These are phyloP conservation scores for Phrynocephalus forsythii DNA, from an alignment of 2,797 vertebrate genomes.

Conservation along the genomic window DNA sequence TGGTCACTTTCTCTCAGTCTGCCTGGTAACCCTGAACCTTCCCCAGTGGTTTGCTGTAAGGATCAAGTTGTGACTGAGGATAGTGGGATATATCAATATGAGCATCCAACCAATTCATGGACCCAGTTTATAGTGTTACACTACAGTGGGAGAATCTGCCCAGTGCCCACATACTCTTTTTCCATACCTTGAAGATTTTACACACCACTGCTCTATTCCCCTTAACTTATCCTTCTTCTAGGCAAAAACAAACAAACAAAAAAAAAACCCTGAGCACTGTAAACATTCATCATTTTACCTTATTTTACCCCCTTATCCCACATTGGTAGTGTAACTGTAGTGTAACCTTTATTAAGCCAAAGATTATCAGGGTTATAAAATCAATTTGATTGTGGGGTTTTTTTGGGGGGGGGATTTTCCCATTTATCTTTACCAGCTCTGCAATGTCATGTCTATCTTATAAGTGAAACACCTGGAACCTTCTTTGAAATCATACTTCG, in stretches of 20 bases:
- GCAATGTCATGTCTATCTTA: not conserved
- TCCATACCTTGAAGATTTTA: not conserved
- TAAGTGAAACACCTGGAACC: not conserved
- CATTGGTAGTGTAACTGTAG: not conserved
- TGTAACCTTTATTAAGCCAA: not conserved
- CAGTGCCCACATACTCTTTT: not conserved
- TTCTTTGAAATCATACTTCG: not conserved
- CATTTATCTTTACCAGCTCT: not conserved
- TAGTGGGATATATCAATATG: no score
- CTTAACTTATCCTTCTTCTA: not conserved
- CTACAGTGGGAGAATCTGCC: not conserved
- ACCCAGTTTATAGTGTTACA: no score
- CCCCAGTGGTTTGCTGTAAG: no score
- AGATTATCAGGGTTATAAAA: not conserved
- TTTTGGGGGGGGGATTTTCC: not conserved
- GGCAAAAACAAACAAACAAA: no score
- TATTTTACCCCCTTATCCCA: not conserved
- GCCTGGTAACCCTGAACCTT: no score
- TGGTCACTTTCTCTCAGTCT: no score
- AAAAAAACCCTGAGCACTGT: not conserved
- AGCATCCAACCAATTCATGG: not conserved
- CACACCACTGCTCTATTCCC: no score
- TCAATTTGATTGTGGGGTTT: not conserved
- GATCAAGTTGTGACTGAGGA: no score
- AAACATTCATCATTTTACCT: not conserved